These are phyloP conservation scores for Rhineura floridana DNA, from an alignment of 2,113 vertebrate species.

Conservation along the genomic window DNA sequence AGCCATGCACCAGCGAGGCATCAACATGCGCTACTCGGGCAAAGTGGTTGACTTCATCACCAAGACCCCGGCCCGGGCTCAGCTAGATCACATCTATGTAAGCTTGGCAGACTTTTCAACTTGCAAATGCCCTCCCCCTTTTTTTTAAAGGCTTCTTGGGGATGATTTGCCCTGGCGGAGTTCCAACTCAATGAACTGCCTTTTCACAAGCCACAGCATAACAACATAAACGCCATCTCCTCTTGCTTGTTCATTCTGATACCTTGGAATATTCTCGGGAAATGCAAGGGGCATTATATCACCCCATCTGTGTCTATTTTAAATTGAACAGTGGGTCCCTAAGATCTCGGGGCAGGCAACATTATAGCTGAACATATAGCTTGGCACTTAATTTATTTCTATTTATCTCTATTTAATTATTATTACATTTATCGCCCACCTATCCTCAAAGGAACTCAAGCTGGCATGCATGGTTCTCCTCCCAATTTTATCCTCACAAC, in stretches of 20 bases:
- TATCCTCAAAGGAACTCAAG: no score
- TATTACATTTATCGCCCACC: no score
- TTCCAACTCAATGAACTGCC: neutral
- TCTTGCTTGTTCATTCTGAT: neutral
- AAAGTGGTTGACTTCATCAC: slow-evolving; percentile 88
- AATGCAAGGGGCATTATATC: no score
- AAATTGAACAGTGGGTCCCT: no score
- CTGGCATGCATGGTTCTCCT: no score
- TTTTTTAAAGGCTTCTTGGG: neutral
- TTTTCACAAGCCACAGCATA: neutral
- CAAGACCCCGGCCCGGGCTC: slow-evolving; percentile 84
- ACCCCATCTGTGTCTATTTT: neutral
- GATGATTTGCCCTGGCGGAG: accelerated
- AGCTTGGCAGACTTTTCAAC: no score
- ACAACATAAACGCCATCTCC: neutral
- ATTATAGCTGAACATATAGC: no score
- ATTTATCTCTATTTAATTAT: no score
- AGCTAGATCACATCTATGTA: slow-evolving; percentile 94
- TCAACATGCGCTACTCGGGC: slow-evolving; percentile 95
- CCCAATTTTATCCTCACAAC: no score
- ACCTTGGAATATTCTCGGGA: neutral
- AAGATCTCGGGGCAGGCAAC: no score
- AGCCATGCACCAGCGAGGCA: slow-evolving; percentile 94
- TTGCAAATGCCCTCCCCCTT: no score
- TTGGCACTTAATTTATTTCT: no score